These are phyloP conservation scores for Cetoscarus ocellatus DNA, from an alignment of 2,797 vertebrate genomes.

Conservation along the genomic window DNA sequence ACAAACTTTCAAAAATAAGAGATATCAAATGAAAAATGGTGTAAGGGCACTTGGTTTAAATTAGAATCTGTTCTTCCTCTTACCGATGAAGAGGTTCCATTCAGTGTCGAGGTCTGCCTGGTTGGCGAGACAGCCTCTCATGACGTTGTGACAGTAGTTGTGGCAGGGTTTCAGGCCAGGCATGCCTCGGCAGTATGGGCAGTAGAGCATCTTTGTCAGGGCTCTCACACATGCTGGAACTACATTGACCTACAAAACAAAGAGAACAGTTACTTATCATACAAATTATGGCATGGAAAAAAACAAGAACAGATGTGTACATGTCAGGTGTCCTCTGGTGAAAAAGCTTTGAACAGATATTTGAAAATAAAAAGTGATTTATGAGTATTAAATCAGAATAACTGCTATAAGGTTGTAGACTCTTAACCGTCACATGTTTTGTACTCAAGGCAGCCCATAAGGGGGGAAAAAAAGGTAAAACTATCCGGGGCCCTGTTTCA, in stretches of 20 bases:
- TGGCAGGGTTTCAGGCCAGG: slow-evolving; percentile 93
- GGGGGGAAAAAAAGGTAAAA: too few relatives aligned
- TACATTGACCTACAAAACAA: slow-evolving; percentile 90
- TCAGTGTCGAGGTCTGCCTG: slow-evolving; percentile 97
- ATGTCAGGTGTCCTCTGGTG: neutral
- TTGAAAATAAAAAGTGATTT: neutral
- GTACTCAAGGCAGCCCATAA: too few relatives aligned
- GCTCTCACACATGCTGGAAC: slow-evolving; percentile 92
- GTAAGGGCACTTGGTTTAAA: slow-evolving; percentile 25
- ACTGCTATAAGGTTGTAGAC: too few relatives aligned
- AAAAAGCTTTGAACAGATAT: neutral
- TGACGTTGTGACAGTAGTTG: slow-evolving; percentile 98
- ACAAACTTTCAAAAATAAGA: slow-evolving; percentile 1
- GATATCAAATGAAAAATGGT: slow-evolving; percentile 14
- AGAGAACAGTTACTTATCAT: slow-evolving; percentile 18
- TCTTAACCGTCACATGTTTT: too few relatives aligned
- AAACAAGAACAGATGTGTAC: neutral
- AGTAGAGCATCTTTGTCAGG: slow-evolving; percentile 97
- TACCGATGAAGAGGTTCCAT: slow-evolving; percentile 98
- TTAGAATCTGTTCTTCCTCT: slow-evolving; percentile 60
- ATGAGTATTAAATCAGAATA: too few relatives aligned
- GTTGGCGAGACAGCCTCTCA: slow-evolving; percentile 98
- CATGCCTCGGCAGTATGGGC: slow-evolving; percentile 93
- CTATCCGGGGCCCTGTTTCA: too few relatives aligned
- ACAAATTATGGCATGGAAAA: neutral